Evolutionary conservation across 2,888 invertebrate genomes (phyloP), one percentile per base, ranked within the genome.

Genomic region (Chrysomela aeneicollis): DNA sequence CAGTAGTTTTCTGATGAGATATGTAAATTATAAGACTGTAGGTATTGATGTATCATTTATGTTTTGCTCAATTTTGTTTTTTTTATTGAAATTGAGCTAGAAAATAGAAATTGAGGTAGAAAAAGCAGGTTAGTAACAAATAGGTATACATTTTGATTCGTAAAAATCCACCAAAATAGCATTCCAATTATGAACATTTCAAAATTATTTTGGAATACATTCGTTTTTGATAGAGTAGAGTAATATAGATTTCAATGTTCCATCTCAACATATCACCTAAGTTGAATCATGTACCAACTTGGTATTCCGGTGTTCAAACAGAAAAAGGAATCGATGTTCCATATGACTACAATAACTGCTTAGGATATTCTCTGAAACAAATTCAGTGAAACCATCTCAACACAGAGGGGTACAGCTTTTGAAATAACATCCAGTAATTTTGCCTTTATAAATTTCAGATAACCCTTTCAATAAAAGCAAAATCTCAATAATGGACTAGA

Each of bases 131-230:
- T 50, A 15, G 52, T 42, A 60, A 35, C 37, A 21, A 15, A 32
- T 30, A 47, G 42, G 12, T 10, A 26, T 52, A 47, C 4, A 15
- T 17, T 37, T 42, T 21, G 30, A 61, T 61, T 54, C 60, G 19
- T 47, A 42, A 42, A 50, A 32, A 46, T 55, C 21, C 6, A 47
- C 54, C 50, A 62, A 47, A 17, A 19, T 57, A 30, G 51, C 62
- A 67, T 68, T 68, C 67, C 67, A 60, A 21, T 50, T 6, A 59
- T 62, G 59, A 61, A 61, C 35, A 35, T 57, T 42, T 52, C 26
- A 26, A 21, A 4, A 12, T 42, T 26, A 17, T n/a, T 49, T 30
- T 35, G 30, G 22, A 32, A 21, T 5, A 22, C 26, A 53, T 42
- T 53, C 15, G 47, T 53, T 19, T 12, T 52, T 51, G 6, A 42